phyloP scores from a whole-genome alignment of 2,797 vertebrate species.

The Channallabes apus region DNA sequence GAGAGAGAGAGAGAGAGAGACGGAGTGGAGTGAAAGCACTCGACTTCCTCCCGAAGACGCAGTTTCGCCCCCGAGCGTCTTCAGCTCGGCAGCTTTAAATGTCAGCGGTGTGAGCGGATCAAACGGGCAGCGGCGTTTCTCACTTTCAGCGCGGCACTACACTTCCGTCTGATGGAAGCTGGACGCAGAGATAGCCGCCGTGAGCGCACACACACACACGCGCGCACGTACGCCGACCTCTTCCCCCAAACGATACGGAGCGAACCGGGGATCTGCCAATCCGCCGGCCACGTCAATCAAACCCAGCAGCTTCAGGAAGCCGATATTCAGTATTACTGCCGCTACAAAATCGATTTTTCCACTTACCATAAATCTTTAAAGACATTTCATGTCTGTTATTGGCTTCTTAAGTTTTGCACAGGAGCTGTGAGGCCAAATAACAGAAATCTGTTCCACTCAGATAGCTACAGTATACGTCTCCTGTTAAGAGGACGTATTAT shows the following conservation, averaged over 20 bases:
- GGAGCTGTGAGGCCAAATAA: not conserved
- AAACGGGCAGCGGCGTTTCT: slow-evolving; percentile 12
- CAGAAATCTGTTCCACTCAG: not conserved
- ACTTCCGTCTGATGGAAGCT: slow-evolving; percentile 9
- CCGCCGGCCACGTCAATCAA: not conserved
- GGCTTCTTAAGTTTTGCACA: not conserved
- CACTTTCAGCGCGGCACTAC: slow-evolving; percentile 5
- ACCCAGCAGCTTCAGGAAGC: not conserved
- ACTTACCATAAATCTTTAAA: not conserved
- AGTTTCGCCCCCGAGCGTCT: slow-evolving; percentile 16
- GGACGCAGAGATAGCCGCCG: slow-evolving; percentile 7
- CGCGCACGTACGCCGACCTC: not conserved
- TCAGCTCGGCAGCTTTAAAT: slow-evolving; percentile 18
- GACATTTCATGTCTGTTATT: not conserved
- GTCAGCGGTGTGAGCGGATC: slow-evolving; percentile 27
- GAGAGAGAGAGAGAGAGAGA: not conserved
- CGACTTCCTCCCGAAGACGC: not conserved
- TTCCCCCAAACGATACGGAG: not conserved
- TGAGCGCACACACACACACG: not conserved
- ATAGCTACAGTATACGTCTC: not conserved
- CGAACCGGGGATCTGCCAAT: not conserved
- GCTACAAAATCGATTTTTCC: not conserved
- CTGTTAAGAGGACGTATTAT: not conserved
- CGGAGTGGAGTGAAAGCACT: not conserved
- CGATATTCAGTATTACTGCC: not conserved